phyloP scores from a whole-genome alignment of 2,888 invertebrate species.

The Lithophane socia region DNA sequence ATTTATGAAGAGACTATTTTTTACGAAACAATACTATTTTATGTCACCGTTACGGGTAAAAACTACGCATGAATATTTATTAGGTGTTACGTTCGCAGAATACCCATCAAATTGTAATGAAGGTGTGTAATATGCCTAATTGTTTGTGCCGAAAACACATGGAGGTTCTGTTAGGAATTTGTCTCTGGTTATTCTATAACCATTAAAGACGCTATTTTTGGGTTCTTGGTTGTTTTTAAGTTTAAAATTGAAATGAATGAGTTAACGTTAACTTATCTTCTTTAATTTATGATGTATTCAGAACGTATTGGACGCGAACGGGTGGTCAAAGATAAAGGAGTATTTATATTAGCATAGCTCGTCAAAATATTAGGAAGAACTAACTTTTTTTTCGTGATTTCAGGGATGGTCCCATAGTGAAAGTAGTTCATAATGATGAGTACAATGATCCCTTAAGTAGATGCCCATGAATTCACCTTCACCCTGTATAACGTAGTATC shows the following conservation, averaged over 20 bases:
- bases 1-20: constrained; percentile 85
- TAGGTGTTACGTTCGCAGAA: constrained; percentile 44
- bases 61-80: constrained; percentile 84
- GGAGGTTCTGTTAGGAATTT: constrained; percentile 31
- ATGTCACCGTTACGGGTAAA: constrained; percentile 87
- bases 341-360: no score
- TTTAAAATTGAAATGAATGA: constrained; percentile 21
- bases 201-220: constrained; percentile 10
- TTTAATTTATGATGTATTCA: no score
- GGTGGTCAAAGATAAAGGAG: not conserved
- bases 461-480: no score
- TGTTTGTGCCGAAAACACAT: constrained; percentile 22
- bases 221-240: not conserved
- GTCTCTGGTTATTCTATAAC: not conserved
- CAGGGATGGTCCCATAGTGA: no score
- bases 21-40: constrained; percentile 84
- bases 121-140: constrained; percentile 39
- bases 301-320: not conserved
- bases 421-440: no score
- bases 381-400: no score
- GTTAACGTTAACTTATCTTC: not conserved
- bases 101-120: constrained; percentile 22
- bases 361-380: no score
- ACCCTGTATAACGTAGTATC: not conserved
- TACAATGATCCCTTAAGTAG: no score